A percentile compares a stretch with the other conserved stretches of the same genome.
These are phyloP conservation scores for Chymomyza caudatula DNA, from an alignment of 2,888 invertebrate genomes.

Conservation along the genomic window DNA sequence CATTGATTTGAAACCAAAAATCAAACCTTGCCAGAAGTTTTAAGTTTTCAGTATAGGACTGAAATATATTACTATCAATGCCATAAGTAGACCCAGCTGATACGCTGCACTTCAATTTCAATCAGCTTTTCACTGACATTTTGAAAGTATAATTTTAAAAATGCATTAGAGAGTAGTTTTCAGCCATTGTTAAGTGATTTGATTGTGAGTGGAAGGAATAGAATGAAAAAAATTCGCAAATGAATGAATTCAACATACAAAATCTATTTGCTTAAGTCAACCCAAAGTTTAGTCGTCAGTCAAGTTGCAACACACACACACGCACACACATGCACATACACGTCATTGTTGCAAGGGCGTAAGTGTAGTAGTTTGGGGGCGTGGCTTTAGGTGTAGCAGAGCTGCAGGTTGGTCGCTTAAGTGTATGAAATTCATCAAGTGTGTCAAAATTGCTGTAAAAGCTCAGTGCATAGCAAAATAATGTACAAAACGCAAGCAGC, in stretches of 20 bases:
- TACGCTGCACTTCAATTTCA: slow-evolving; percentile 24
- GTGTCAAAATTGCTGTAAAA: slow-evolving; percentile 65
- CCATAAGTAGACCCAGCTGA: neutral
- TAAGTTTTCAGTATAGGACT: no score
- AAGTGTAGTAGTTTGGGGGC: slow-evolving; percentile 11
- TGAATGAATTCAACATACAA: neutral
- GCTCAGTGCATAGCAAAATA: slow-evolving; percentile 43
- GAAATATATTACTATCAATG: no score
- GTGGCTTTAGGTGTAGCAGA: neutral
- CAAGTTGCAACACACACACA: neutral
- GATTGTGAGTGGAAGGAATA: neutral
- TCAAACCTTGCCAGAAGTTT: no score
- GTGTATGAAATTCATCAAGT: slow-evolving; percentile 61
- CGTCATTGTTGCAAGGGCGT: slow-evolving; percentile 6
- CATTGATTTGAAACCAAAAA: no score
- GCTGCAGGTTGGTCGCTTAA: slow-evolving; percentile 26
- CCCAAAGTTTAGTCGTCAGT: neutral
- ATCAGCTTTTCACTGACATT: slow-evolving; percentile 5
- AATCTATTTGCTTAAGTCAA: slow-evolving; percentile 16
- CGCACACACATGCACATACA: no score
- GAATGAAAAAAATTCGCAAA: neutral
- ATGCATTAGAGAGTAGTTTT: slow-evolving; percentile 39
- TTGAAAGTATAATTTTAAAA: slow-evolving; percentile 43
- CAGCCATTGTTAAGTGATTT: neutral
- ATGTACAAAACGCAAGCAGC: slow-evolving; percentile 30